phyloP scores from a whole-genome alignment of 2,888 invertebrate genomes.

The Andrena minutula region DNA sequence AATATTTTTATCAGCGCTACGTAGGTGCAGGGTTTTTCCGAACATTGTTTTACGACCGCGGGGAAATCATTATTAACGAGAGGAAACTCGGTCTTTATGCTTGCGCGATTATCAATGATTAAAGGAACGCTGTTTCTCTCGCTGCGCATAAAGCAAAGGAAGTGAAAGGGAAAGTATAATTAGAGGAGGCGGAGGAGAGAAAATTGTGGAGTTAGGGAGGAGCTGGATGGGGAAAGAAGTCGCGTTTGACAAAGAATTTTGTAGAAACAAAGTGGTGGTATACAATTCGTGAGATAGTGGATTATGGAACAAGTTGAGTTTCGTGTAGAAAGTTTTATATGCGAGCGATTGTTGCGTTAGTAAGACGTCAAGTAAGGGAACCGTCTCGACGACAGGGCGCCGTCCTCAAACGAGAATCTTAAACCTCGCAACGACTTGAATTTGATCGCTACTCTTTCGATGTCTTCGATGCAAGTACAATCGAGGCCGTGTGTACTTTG shows the following conservation, averaged over 20 bases:
- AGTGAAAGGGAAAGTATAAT: too few relatives aligned
- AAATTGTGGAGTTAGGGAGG: too few relatives aligned
- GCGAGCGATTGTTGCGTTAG: too few relatives aligned
- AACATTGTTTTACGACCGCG: not conserved
- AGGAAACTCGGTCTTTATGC: not conserved
- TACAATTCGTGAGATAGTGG: too few relatives aligned
- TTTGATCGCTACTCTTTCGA: constrained; percentile 45
- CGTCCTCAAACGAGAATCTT: constrained; percentile 4
- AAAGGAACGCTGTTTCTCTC: not conserved
- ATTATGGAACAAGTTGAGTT: too few relatives aligned
- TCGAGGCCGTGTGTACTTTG: constrained; percentile 51
- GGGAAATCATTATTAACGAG: constrained; percentile 1
- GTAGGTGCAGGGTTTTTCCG: not conserved
- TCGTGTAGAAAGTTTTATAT: too few relatives aligned
- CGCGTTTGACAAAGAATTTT: too few relatives aligned
- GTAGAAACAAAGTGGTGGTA: too few relatives aligned
- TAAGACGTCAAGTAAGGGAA: too few relatives aligned
- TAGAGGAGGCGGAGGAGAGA: too few relatives aligned
- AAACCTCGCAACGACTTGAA: constrained; percentile 13
- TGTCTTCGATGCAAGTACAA: constrained; percentile 12
- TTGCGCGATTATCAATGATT: not conserved
- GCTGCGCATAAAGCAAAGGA: not conserved
- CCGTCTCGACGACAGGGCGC: not conserved
- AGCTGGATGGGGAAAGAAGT: too few relatives aligned
- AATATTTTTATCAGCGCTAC: constrained; percentile 1